phyloP scores from a whole-genome alignment of 2,888 invertebrate genomes.

The Malthinus seriepunctatus region DNA sequence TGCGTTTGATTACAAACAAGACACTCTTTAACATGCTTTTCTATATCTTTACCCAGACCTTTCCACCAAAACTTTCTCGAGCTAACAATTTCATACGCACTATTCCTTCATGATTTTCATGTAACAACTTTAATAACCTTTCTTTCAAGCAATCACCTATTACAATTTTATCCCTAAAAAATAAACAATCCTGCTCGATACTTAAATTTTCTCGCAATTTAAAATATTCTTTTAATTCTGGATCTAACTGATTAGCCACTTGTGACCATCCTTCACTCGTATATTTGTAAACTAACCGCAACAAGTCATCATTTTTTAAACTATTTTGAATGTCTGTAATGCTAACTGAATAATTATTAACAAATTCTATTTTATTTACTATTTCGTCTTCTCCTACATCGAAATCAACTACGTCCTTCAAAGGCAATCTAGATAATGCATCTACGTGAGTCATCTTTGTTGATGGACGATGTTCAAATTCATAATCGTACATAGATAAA shows the following conservation, averaged over 20 bases:
- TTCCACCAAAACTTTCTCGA: constrained; percentile 31
- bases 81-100: constrained; percentile 36
- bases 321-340: neutral
- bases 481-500: neutral
- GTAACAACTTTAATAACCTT: neutral
- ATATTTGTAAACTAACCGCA: neutral
- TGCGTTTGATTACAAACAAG: neutral
- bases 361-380: neutral
- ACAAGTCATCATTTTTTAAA: too few relatives aligned
- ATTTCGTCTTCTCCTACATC: neutral
- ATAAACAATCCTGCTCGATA: constrained; percentile 25
- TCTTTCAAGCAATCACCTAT: constrained; percentile 6
- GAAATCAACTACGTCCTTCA: neutral
- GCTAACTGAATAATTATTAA: neutral
- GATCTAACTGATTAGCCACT: neutral
- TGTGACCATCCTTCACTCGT: constrained; percentile 13
- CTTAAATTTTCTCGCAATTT: constrained; percentile 18
- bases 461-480: neutral
- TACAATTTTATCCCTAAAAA: constrained; percentile 32
- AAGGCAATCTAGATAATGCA: neutral
- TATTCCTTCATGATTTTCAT: constrained; percentile 6
- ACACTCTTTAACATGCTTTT: constrained; percentile 15
- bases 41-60: constrained; percentile 32
- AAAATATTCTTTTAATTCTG: constrained; percentile 7
- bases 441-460: neutral